Conservation (phyloP, 2,113 vertebrate genomes). For the Microtus richardsoni region DNA sequence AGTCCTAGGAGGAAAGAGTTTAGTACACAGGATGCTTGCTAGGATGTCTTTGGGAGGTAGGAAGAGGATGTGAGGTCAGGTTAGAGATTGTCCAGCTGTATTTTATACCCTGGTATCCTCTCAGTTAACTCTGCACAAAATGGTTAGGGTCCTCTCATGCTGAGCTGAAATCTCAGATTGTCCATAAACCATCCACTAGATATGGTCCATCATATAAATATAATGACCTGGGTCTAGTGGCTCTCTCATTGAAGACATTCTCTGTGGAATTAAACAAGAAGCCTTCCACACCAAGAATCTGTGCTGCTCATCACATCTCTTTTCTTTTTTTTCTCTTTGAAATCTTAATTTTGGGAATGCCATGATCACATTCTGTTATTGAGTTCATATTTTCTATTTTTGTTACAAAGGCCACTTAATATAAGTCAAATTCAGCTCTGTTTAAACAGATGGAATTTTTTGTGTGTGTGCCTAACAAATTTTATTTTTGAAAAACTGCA, state of each 20-base stretch:
- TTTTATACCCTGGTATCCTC: neutral
- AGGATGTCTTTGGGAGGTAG: neutral
- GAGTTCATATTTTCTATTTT: conserved; percentile 59
- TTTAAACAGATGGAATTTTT: conserved; percentile 10
- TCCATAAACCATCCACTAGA: neutral
- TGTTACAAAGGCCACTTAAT: neutral
- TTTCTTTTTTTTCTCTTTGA: neutral
- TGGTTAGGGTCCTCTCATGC: neutral
- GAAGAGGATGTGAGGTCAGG: neutral
- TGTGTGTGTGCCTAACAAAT: neutral
- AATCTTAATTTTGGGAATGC: neutral
- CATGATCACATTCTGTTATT: neutral
- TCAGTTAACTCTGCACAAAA: neutral
- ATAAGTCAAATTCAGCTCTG: conserved; percentile 50
- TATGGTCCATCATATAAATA: neutral
- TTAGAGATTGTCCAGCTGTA: neutral
- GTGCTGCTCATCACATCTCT: neutral
- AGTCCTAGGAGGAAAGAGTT: neutral
- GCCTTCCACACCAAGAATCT: neutral
- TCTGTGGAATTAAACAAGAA: neutral
- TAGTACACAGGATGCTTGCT: neutral
- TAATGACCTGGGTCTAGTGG: neutral
- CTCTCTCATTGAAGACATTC: neutral
- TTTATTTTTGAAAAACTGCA: conserved; percentile 62
- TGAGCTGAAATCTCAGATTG: neutral